Conservation (phyloP, 2,797 vertebrate genomes). For the Eleutherodactylus coqui region DNA sequence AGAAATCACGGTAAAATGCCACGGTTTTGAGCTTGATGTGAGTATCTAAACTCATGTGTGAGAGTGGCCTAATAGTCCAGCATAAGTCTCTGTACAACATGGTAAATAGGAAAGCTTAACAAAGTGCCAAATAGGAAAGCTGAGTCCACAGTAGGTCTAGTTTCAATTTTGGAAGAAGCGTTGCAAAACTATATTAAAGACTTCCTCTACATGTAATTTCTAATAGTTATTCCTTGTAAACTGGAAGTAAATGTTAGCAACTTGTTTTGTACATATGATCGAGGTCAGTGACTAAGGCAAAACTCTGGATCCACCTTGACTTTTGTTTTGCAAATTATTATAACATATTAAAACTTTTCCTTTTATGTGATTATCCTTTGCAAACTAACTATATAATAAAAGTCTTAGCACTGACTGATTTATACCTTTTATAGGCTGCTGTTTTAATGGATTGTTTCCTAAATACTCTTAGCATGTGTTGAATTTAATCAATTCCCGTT, state of each 20-base stretch:
- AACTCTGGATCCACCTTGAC: background rate
- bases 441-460: conserved; percentile 58
- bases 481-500: conserved; percentile 50
- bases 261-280: background rate
- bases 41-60: too few species aligned
- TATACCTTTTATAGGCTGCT: conserved; percentile 42
- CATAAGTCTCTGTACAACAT: too few species aligned
- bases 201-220: background rate
- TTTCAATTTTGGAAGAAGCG: too few species aligned
- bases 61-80: too few species aligned
- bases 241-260: background rate
- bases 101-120: too few species aligned
- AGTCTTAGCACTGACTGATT: conserved; percentile 26
- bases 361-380: conserved; percentile 19
- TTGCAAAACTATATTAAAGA: background rate
- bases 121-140: too few species aligned
- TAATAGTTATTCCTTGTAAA: background rate
- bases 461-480: conserved; percentile 57
- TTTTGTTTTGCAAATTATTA: background rate
- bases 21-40: too few species aligned
- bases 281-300: background rate
- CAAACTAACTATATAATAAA: conserved; percentile 9
- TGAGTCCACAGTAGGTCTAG: too few species aligned
- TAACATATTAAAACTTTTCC: background rate
- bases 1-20: too few species aligned